Evolutionary conservation across 2,888 invertebrate species (phyloP).

Genomic region (Nephrotoma flavescens): DNA sequence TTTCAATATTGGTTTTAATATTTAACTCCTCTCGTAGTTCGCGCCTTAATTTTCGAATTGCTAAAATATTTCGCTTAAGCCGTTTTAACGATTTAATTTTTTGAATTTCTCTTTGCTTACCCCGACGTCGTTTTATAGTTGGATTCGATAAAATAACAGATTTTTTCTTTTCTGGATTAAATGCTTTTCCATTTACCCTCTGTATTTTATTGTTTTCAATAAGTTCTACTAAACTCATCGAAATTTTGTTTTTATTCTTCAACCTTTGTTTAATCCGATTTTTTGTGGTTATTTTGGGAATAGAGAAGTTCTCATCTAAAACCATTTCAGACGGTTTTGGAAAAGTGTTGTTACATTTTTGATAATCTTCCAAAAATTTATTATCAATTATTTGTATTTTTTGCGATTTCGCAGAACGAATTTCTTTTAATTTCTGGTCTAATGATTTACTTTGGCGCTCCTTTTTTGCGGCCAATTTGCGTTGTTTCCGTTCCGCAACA

Average conservation of each 20-base stretch:
- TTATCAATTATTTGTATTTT: neutral
- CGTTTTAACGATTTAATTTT: neutral
- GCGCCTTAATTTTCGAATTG: neutral
- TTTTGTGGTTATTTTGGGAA: neutral
- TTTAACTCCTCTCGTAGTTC: neutral
- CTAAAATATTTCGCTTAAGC: neutral
- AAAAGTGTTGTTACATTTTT: neutral
- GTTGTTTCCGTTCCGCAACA: neutral
- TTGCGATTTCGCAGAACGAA: neutral
- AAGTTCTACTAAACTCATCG: neutral
- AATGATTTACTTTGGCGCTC: neutral
- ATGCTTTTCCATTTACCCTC: neutral
- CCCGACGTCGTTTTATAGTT: neutral
- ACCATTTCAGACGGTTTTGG: neutral
- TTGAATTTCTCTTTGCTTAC: slow-evolving; percentile 1
- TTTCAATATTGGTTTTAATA: neutral
- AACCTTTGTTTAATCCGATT: neutral
- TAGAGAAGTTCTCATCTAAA: neutral
- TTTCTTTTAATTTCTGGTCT: neutral
- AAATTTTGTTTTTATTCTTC: neutral
- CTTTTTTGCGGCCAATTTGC: neutral
- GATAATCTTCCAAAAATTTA: neutral
- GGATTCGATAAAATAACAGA: neutral
- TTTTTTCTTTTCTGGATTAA: neutral
- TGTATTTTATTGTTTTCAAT: neutral